Evolutionary conservation across 2,888 invertebrate genomes (phyloP), one percentile per base, ranked within the genome.

Genomic region (Megastigmus dorsalis): DNA sequence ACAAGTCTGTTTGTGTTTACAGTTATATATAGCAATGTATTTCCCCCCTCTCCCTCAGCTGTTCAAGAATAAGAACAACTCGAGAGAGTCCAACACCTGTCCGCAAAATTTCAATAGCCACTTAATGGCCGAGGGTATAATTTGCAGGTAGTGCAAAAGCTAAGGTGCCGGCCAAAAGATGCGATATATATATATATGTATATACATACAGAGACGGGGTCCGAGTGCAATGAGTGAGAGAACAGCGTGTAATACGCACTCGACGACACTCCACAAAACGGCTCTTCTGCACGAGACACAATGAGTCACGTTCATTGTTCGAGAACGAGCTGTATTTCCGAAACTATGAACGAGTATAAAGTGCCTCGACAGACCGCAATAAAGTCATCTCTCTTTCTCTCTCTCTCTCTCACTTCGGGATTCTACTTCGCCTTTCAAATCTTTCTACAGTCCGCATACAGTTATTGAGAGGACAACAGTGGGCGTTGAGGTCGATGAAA

Each of bases 341-440:
- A 26, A 70, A 57, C 33, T 55, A 66, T 48, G 38, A 62, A 63
- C 68, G 41, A 70, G 30, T 20, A 18, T 36, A 23, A 33, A 62
- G 33, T 48, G 23, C 33, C 62, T 23, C 7, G 9, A n/a, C 10
- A 33, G 48, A 48, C 26, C 60, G 18, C 60, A 45, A 60, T 60
- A 60, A 60, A 60, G 45, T 45, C 26, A 60, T 60, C 60, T 60
- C 18, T 45, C 30, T n/a, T n/a, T n/a, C n/a, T n/a, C n/a, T n/a
- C n/a, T n/a, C n/a, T n/a, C n/a, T n/a, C n/a, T n/a, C n/a, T n/a
- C n/a, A n/a, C n/a, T n/a, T n/a, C 15, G 45, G 3, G 2, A 41
- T 59, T 43, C n/a, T 18, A n/a, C 13, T 10, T 55, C 20, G 23
- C 2, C 36, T 57, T 57, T 57, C 20, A 23, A 57, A 57, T 13